Base-by-base conservation (phyloP, 2,888 invertebrate species). In the Acleris holmiana region DNA sequence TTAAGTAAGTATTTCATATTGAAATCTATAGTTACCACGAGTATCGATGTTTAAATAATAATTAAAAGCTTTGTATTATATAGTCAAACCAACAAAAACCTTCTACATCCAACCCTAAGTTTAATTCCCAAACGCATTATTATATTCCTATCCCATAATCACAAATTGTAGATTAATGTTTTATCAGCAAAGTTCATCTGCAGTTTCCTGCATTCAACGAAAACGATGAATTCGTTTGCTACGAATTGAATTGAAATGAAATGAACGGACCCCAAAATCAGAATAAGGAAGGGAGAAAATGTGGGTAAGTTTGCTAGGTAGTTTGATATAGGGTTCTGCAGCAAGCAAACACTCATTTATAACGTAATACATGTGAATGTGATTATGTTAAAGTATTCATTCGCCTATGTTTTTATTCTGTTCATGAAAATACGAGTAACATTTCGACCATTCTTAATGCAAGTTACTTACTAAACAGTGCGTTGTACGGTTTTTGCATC, bases 241-340 rank as follows among this genome's bases (percentile, higher is more conserved):
- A 76, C 76, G 82, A 86, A 91, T 91, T 86, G 87, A 89, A 91
- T 88, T 78, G 86, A 80, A 89, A 90, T 90, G 83, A 84, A 91
- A 89, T 88, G 84, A 86, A 85, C 82, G 83, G 80, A 78, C 86
- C 86, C 84, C 77, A 79, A 84, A 83, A 83, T 77, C 77, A 77
- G 80, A 85, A 83, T 74, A 82, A 76, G 77, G 78, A 71, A 82
- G 83, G 82, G 85, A 73, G 80, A 48, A 65, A 53, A 55, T 47
- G 10, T 21, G 15, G 58, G 18, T 18, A 64, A 54, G 58, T 4
- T 48, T 15, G 41, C 13, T 21, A 17, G 1, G 10, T 35, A 13
- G 35, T 55, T 17, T n/a, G 3, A n/a, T 17, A n/a, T n/a, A 15
- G 53, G 53, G 53, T 53, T 40, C 53, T 53, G 15, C 5, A 19